Percentiles rank a stretch among this genome's conserved stretches.
Evolutionary conservation across 2,797 vertebrate species (phyloP).

Genomic region (Semaprochilodus insignis): DNA sequence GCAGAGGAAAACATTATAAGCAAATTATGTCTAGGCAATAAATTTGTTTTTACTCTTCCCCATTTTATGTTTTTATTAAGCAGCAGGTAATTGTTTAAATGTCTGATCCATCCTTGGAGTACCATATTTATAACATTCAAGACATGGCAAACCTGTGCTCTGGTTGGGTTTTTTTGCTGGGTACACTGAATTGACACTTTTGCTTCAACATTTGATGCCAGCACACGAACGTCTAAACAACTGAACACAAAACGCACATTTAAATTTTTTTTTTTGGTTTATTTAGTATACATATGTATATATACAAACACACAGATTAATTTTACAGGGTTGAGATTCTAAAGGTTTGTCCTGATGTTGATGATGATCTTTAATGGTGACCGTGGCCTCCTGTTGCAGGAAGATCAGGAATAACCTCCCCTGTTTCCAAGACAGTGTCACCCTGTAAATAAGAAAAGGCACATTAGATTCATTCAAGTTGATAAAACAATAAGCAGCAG

Average conservation of each 20-base stretch:
- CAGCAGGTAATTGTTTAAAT: too few species aligned
- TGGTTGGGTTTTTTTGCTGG: too few species aligned
- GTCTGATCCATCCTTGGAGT: too few species aligned
- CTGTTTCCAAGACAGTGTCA: slow-evolving; percentile 88
- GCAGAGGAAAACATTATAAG: too few species aligned
- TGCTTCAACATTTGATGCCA: too few species aligned
- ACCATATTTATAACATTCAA: too few species aligned
- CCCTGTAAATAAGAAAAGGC: slow-evolving; percentile 76
- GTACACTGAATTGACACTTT: too few species aligned
- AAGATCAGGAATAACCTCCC: slow-evolving; percentile 84
- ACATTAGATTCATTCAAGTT: slow-evolving; percentile 11
- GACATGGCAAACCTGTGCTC: too few species aligned
- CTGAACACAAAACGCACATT: not conserved
- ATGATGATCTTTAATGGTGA: slow-evolving; percentile 81
- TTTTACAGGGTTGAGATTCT: slow-evolving; percentile 70
- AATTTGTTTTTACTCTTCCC: too few species aligned
- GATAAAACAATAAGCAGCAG: not conserved
- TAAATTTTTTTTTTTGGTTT: slow-evolving; percentile 7
- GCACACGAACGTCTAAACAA: too few species aligned
- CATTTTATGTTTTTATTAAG: too few species aligned
- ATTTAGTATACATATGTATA: slow-evolving; percentile 61
- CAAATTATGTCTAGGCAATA: too few species aligned
- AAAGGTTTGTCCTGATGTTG: slow-evolving; percentile 62
- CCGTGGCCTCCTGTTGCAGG: slow-evolving; percentile 74
- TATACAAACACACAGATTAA: slow-evolving; percentile 54